Evolutionary conservation across 2,797 vertebrate species (phyloP).

Genomic region (Poliocrania exsul): DNA sequence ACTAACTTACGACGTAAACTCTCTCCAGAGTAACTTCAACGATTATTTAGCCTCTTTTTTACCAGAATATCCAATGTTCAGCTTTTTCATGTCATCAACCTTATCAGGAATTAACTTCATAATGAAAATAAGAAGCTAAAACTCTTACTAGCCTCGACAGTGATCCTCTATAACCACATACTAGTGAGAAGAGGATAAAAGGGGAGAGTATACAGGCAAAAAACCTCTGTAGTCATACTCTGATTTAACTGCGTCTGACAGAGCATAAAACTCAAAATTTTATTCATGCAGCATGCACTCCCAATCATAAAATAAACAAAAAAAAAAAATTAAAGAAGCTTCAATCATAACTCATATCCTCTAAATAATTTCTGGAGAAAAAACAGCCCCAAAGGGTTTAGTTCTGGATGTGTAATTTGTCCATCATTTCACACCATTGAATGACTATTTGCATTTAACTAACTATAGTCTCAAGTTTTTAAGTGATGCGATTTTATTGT

Average conservation of each 20-base stretch:
- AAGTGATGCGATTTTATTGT: neutral
- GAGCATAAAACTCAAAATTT: neutral
- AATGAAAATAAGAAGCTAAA: neutral
- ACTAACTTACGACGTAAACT: neutral
- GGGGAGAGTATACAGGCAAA: neutral
- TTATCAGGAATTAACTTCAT: neutral
- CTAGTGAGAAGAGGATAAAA: neutral
- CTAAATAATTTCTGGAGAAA: neutral
- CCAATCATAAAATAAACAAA: neutral
- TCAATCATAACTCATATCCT: neutral
- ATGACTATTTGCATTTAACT: neutral
- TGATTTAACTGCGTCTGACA: neutral
- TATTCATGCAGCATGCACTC: neutral
- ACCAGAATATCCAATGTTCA: neutral
- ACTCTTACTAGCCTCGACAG: neutral
- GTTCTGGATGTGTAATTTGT: neutral
- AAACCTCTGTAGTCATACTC: neutral
- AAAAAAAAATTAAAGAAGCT: neutral
- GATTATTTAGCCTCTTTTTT: neutral
- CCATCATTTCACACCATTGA: neutral
- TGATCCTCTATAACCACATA: neutral
- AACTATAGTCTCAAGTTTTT: neutral
- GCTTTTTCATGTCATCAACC: neutral
- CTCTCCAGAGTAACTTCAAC: neutral
- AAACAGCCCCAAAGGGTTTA: neutral